Conservation (phyloP, 2,113 vertebrate genomes). For the Malurus melanocephalus region DNA sequence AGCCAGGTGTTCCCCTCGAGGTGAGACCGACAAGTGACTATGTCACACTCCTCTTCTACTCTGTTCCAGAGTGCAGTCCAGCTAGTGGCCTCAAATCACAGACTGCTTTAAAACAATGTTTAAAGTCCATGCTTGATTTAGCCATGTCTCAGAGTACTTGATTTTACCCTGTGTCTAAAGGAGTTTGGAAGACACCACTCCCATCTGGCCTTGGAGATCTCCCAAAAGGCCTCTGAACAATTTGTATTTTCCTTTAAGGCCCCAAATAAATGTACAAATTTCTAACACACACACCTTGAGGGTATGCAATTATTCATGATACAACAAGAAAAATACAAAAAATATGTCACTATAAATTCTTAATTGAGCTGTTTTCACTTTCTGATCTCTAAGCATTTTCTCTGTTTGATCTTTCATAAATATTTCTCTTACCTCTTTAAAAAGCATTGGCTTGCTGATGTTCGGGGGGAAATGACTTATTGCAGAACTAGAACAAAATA, state of each 20-base stretch:
- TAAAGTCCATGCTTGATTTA: background rate
- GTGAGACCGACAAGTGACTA: background rate
- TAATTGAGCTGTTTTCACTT: background rate
- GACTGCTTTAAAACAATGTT: background rate
- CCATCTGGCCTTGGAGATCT: background rate
- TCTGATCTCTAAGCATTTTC: background rate
- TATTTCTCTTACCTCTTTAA: background rate
- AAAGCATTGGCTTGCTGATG: background rate
- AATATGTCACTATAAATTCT: background rate
- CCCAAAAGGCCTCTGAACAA: background rate
- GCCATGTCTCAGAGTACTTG: background rate
- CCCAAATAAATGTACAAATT: background rate
- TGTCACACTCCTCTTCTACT: background rate
- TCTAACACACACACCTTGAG: background rate
- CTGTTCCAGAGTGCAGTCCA: background rate
- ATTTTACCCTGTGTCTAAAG: background rate
- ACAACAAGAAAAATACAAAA: background rate
- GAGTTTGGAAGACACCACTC: background rate
- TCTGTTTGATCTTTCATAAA: background rate
- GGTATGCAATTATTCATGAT: background rate
- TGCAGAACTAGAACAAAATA: background rate
- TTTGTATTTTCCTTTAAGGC: background rate
- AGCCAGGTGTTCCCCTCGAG: background rate
- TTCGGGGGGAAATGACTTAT: background rate
- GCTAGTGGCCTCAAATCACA: background rate